phyloP scores from a whole-genome alignment of 2,113 vertebrate genomes.

The Xenotilapia caudafasciata region DNA sequence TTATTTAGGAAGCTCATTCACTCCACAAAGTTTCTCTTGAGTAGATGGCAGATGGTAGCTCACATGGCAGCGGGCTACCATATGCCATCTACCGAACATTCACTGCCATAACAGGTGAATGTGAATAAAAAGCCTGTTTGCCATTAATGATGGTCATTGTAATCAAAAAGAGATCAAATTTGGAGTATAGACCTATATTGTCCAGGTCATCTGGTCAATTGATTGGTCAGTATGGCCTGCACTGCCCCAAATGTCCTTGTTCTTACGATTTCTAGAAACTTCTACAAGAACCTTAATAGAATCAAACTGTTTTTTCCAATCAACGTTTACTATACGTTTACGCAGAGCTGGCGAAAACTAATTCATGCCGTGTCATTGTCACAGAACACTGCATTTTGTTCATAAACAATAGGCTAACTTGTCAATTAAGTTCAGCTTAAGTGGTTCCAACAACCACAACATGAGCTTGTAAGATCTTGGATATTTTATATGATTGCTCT shows the following conservation, averaged over 20 bases:
- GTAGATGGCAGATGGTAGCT: not conserved
- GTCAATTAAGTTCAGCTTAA: not conserved
- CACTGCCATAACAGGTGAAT: not conserved
- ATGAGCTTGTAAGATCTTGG: not conserved
- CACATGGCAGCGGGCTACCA: not conserved
- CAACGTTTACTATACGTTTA: not conserved
- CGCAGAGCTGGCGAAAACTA: not conserved
- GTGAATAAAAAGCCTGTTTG: not conserved
- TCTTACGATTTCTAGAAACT: not conserved
- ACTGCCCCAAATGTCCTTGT: not conserved
- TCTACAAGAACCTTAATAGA: not conserved
- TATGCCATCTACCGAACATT: not conserved
- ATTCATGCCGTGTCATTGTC: not conserved
- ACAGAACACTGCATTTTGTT: not conserved
- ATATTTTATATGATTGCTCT: not conserved
- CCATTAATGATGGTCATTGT: not conserved
- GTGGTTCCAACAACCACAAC: not conserved
- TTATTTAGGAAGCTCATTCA: not conserved
- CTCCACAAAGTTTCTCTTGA: not conserved
- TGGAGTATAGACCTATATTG: not conserved
- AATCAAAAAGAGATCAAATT: not conserved
- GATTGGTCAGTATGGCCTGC: not conserved
- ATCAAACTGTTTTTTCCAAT: not conserved
- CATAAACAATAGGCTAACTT: not conserved
- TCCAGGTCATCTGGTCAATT: not conserved